Base-by-base conservation (phyloP, 2,113 vertebrate genomes). In the Uria lomvia region DNA sequence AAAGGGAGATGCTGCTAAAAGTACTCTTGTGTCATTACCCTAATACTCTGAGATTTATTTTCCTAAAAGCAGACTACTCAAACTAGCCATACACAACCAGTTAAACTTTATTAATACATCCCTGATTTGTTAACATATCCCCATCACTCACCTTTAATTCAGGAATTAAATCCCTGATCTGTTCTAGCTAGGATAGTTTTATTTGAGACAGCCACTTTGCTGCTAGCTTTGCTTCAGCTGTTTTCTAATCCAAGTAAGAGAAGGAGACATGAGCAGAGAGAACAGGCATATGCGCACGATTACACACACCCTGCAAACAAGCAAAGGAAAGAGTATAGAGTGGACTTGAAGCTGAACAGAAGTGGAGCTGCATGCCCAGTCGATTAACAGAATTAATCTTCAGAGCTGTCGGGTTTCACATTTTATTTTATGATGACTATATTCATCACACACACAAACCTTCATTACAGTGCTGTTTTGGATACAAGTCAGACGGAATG, bases 351-450 rank as follows among this genome's bases (percentile, higher is more conserved):
- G 92, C 77, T 95, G 91, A 96, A 92, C 88, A 96, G 96, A 66
- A 97, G 92, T 85, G 59, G 79, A 97, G 56, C 86, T 23, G 76
- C 65, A 5, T 22, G 65, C 83, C 72, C 90, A 60, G 83, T 70
- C 70, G 30, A 94, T 93, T 91, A 96, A 86, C 86, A 77, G 88
- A 95, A 95, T 96, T 94, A 97, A 96, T 97, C 91, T 96, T 92
- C 94, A 71, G 94, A 76, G 94, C 94, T 87, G 94, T 93, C 86
- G 77, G 84, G 72, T 86, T 89, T 94, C 92, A 52, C 82, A 24
- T 92, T 89, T 76, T 66, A 47, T 79, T 97, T 95, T 76, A 84
- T 29, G 91, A 29, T 55, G 67, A 59, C 74, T 95, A 38, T 86
- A 87, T 94, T 90, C 92, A 84, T 95, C 88, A 9, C 86, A 49